Evolutionary conservation across 2,797 vertebrate species (phyloP).

Genomic region (Ciconia nigra): DNA sequence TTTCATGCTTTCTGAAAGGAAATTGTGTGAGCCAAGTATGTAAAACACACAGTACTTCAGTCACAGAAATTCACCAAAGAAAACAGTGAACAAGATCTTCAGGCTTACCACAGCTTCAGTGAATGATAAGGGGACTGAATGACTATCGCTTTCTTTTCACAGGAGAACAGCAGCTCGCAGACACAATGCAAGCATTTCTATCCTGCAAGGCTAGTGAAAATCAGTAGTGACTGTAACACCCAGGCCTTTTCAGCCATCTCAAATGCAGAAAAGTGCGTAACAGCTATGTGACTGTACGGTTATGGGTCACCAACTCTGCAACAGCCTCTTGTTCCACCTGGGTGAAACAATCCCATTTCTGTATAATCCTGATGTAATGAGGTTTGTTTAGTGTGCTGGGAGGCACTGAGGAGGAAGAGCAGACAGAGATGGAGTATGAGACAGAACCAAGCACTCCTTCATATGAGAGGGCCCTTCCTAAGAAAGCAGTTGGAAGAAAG

Average conservation of each 20-base stretch:
- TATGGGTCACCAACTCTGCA: background rate
- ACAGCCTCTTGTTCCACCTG: background rate
- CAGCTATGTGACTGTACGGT: background rate
- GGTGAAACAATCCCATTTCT: background rate
- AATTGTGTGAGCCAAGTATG: background rate
- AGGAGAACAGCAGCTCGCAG: background rate
- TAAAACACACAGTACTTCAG: background rate
- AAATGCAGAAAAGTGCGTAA: background rate
- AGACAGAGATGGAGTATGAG: background rate
- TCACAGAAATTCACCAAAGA: background rate
- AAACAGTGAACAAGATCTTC: background rate
- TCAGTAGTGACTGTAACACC: background rate
- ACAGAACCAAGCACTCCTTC: background rate
- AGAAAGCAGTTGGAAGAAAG: background rate
- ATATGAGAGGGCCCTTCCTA: background rate
- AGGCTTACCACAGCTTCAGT: background rate
- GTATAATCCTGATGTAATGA: background rate
- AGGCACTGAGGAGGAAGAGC: background rate
- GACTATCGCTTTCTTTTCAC: background rate
- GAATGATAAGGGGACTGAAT: background rate
- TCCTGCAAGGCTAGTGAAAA: background rate
- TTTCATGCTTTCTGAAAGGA: background rate
- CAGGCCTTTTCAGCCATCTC: background rate
- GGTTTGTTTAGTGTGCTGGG: background rate
- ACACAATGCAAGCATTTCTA: background rate